Percentiles rank a stretch among this genome's conserved stretches.
These are phyloP conservation scores for Drosophila carrolli DNA, from an alignment of 1,140 invertebrate species.

Conservation along the genomic window DNA sequence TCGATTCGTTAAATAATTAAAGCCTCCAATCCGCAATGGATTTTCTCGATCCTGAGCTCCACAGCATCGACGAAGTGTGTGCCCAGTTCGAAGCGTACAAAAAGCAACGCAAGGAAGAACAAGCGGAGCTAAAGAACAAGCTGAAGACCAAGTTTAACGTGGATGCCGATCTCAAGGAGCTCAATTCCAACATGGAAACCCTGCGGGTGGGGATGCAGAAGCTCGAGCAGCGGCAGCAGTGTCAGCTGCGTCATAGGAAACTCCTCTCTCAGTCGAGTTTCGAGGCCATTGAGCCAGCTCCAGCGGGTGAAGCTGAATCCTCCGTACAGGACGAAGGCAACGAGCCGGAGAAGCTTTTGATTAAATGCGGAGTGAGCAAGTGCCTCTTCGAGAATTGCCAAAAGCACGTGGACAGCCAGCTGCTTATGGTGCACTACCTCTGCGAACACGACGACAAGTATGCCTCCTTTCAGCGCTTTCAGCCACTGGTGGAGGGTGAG, in stretches of 20 bases:
- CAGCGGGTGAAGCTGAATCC: neutral
- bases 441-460: slow-evolving; percentile 42
- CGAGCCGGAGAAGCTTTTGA: slow-evolving; percentile 1
- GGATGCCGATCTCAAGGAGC: slow-evolving; percentile 2
- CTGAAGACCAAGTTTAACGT: slow-evolving; percentile 10
- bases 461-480: slow-evolving; percentile 4
- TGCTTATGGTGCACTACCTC: slow-evolving; percentile 66
- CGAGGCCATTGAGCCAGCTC: slow-evolving; percentile 32
- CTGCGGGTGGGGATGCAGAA: slow-evolving; percentile 13
- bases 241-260: neutral
- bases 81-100: slow-evolving; percentile 42
- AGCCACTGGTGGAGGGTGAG: slow-evolving; percentile 33
- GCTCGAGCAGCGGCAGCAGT: slow-evolving; percentile 7
- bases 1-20: neutral
- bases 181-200: slow-evolving; percentile 5
- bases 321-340: no score
- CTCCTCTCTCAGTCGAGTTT: neutral
- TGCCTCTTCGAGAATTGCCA: slow-evolving; percentile 55
- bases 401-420: slow-evolving; percentile 48
- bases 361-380: slow-evolving; percentile 21
- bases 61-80: slow-evolving; percentile 41
- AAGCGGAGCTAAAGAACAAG: neutral
- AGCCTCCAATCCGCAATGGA: neutral
- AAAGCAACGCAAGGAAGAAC: neutral
- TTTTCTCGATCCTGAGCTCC: slow-evolving; percentile 4